Evolutionary conservation across 1,140 invertebrate genomes (phyloP), one percentile per base, ranked within the genome.

Genomic region (Pogonomyrmex californicus): DNA sequence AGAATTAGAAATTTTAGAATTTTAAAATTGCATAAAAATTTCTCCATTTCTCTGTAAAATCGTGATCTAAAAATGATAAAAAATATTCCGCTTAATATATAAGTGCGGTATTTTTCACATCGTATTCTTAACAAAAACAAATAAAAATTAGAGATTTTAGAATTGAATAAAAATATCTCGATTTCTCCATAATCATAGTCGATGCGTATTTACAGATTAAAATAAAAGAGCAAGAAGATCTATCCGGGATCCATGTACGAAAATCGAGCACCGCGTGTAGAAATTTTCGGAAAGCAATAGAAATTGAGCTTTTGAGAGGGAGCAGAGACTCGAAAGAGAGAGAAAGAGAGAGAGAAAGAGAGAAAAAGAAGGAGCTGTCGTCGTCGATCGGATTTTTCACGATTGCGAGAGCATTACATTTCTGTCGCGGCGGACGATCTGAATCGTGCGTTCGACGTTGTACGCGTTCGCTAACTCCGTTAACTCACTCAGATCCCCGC

Each of bases 321-420:
- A 47, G 14, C 33, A 33, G n/a, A 33, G n/a, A 38, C 56, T 38
- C 33, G 1, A 54, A 4, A 68, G 33, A 73, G 66, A 44, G 14
- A n/a, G 2, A 78, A 41, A 49, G 58, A 54, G 17, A 68, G 23
- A 30, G 7, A 81, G 23, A 70, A 33, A 51, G n/a, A 51, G 10
- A 51, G 0, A 51, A 10, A 81, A 1, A 71, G 30, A 49, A 9
- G 60, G 12, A 73, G n/a, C 77, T 54, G n/a, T 79, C 36, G n/a
- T 49, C 38, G 79, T 81, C 49, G 47, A 44, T 56, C 36, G 38
- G 51, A 0, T 60, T 82, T 73, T 82, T 38, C 79, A 44, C 79
- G 33, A 62, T 7, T 75, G 54, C 38, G 62, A 23, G n/a, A 54
- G 51, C 68, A 75, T 83, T 83, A 83, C 79, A 83, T 73, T 75